Evolutionary conservation across 2,113 vertebrate species (phyloP).

Genomic region (Melanerpes aurifrons): DNA sequence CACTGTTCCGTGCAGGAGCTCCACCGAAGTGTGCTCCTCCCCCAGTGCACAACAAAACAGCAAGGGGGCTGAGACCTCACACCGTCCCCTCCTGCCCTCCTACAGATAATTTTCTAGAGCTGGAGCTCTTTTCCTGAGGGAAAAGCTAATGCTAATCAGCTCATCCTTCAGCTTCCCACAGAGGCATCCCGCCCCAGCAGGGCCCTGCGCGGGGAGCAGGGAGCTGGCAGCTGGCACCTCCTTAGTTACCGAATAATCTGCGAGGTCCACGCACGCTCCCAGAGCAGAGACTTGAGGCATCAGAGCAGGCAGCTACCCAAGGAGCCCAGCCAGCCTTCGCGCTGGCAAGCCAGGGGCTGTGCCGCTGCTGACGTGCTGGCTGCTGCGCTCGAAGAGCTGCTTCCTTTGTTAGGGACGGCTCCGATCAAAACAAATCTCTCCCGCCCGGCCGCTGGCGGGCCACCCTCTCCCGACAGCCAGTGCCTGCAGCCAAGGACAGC

Average conservation of each 20-base stretch:
- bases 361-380: fast-evolving
- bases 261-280: fast-evolving
- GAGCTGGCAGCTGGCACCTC: not conserved
- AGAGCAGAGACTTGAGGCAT: fast-evolving
- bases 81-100: not conserved
- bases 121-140: not conserved
- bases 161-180: not conserved
- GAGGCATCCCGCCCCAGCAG: not conserved
- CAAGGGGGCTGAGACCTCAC: not conserved
- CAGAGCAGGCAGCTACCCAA: not conserved
- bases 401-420: not conserved
- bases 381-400: fast-evolving
- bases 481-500: not conserved
- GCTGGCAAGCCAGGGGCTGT: not conserved
- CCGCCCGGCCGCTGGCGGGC: not conserved
- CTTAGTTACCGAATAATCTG: not conserved
- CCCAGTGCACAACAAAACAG: fast-evolving
- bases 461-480: not conserved
- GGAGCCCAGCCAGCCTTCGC: not conserved
- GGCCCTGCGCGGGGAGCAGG: fast-evolving
- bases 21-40: not conserved
- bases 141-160: not conserved
- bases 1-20: not conserved
- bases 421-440: not conserved
- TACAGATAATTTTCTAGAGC: not conserved